Evolutionary conservation across 2,888 invertebrate species (phyloP).

Genomic region (Camptogramma bilineatum): DNA sequence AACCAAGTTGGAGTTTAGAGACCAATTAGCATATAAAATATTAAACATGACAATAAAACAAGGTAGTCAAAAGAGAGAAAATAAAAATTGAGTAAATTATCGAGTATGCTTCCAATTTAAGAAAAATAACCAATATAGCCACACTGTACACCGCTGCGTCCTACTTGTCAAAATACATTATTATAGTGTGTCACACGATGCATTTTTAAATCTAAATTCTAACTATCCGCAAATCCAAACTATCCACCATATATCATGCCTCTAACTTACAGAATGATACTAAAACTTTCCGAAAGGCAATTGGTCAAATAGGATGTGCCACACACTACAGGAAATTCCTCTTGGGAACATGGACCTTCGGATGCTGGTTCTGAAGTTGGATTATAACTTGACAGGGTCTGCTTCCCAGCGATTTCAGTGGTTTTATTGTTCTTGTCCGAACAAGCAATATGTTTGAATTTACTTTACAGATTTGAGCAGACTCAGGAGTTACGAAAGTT

Average conservation of each 20-base stretch:
- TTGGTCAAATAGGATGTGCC: not conserved
- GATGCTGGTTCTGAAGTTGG: conserved; percentile 3
- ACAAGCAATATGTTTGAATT: conserved; percentile 20
- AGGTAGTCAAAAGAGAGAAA: no score
- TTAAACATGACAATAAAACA: no score
- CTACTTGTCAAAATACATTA: no score
- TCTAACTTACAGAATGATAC: not conserved
- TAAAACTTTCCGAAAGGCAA: not conserved
- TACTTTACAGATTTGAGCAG: conserved; percentile 22
- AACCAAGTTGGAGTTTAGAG: no score
- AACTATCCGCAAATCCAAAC: no score
- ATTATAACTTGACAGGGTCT: conserved; percentile 17
- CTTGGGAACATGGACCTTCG: not conserved
- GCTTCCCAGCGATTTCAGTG: conserved; percentile 18
- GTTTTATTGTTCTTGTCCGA: conserved; percentile 25
- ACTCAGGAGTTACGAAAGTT: not conserved
- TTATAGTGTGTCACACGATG: no score
- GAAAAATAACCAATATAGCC: no score
- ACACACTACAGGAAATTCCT: not conserved
- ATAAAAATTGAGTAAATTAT: no score
- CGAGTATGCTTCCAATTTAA: no score
- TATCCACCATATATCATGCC: not conserved
- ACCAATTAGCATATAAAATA: no score
- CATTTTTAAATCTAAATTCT: no score
- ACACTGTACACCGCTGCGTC: no score